phyloP scores from a whole-genome alignment of 2,113 vertebrate genomes.

The Condylura cristata region DNA sequence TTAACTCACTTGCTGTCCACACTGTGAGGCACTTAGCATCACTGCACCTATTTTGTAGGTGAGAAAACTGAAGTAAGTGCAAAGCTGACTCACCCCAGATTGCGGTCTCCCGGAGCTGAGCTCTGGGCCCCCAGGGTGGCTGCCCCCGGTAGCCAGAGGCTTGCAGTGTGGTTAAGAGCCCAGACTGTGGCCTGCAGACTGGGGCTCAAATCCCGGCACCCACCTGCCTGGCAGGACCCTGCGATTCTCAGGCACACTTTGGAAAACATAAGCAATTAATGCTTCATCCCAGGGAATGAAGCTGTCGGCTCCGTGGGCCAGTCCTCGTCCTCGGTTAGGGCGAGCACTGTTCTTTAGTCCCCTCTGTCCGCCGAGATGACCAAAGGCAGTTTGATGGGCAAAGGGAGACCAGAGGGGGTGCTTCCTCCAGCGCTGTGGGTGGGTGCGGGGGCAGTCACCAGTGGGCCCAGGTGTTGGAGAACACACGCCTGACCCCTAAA shows the following conservation, averaged over 20 bases:
- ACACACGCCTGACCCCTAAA: background rate
- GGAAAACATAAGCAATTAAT: background rate
- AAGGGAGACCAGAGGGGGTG: constrained; percentile 50
- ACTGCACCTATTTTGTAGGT: background rate
- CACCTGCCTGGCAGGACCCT: too few species aligned
- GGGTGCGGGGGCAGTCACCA: background rate
- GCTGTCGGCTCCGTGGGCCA: background rate
- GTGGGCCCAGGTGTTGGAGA: background rate
- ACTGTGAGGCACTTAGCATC: background rate
- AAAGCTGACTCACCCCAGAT: background rate
- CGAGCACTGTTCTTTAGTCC: background rate
- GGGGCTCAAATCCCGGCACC: background rate
- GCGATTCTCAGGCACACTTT: background rate
- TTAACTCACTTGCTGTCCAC: background rate
- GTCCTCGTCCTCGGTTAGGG: background rate
- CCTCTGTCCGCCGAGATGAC: background rate
- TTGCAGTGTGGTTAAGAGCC: background rate
- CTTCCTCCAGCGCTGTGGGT: background rate
- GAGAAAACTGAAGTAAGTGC: background rate
- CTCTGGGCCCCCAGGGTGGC: rapidly evolving
- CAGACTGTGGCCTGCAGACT: background rate
- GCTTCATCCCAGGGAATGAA: background rate
- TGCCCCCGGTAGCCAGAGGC: rapidly evolving
- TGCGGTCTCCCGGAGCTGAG: background rate
- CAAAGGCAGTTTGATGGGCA: background rate